These are phyloP conservation scores for Fundulus diaphanus DNA, from an alignment of 2,797 vertebrate genomes.

Conservation along the genomic window DNA sequence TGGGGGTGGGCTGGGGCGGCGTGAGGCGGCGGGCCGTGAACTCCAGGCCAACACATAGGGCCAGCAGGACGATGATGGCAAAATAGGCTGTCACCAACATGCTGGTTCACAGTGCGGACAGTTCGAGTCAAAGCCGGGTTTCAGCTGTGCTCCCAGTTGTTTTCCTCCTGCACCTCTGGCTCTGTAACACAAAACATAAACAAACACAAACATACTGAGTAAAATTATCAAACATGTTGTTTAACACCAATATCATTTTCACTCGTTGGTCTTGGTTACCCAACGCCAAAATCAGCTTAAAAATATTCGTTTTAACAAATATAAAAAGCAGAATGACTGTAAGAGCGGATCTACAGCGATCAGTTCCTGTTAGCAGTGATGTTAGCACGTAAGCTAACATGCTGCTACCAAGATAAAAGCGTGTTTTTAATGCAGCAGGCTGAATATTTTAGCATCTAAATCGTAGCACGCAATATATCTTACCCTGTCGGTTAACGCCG, in stretches of 20 bases:
- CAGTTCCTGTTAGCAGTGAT: conserved; percentile 7
- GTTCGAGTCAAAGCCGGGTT: conserved; percentile 45
- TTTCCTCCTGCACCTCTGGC: conserved; percentile 33
- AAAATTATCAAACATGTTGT: not conserved
- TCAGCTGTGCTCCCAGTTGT: conserved; percentile 4
- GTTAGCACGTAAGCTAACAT: conserved; percentile 52
- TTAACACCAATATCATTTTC: not conserved
- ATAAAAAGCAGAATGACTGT: not conserved
- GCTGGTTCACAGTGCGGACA: conserved; percentile 47
- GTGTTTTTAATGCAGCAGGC: not conserved
- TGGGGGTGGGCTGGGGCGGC: conserved; percentile 68
- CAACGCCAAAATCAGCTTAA: not conserved
- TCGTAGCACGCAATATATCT: conserved; percentile 16
- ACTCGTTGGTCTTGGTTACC: not conserved
- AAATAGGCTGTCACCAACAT: conserved; percentile 91
- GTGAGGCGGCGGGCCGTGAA: conserved; percentile 85
- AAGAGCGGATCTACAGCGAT: not conserved
- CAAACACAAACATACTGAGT: not conserved
- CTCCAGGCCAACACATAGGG: conserved; percentile 85
- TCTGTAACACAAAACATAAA: conserved; percentile 42
- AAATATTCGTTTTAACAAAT: not conserved
- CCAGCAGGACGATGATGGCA: conserved; percentile 82
- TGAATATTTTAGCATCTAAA: not conserved
- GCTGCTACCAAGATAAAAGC: not conserved
- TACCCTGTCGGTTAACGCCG: conserved; percentile 53